Conservation (phyloP, 2,113 vertebrate genomes). For the Tauraco erythrolophus region DNA sequence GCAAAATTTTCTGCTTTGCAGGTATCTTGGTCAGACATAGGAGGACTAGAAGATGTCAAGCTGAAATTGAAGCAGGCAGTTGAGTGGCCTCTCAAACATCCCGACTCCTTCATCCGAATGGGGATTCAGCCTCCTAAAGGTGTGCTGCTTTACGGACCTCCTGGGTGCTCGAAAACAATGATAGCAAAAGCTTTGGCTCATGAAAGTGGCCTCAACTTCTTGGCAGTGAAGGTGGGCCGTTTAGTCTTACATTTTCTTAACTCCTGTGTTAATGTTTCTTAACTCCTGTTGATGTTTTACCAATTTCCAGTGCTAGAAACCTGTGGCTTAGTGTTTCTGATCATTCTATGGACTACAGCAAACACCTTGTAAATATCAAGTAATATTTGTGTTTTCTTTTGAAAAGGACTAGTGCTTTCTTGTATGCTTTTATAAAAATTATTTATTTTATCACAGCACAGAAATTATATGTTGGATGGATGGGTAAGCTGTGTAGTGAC, state of each 20-base stretch:
- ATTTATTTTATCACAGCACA: background rate
- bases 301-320: background rate
- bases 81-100: slow-evolving; percentile 95
- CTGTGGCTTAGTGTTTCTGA: background rate
- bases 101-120: slow-evolving; percentile 89
- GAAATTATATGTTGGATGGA: background rate
- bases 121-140: slow-evolving; percentile 94
- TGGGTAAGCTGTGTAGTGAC: background rate
- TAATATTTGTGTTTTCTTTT: background rate
- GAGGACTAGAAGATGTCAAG: slow-evolving; percentile 94
- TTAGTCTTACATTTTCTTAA: background rate
- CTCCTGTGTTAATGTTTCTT: background rate
- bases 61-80: slow-evolving; percentile 94
- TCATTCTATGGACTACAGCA: background rate
- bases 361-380: background rate
- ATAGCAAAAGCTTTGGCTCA: slow-evolving; percentile 95
- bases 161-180: slow-evolving; percentile 99
- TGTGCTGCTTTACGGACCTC: slow-evolving; percentile 93
- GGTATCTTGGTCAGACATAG: slow-evolving; percentile 95
- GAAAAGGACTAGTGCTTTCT: background rate
- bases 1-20: slow-evolving; percentile 61
- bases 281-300: background rate
- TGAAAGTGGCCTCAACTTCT: slow-evolving; percentile 95
- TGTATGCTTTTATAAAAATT: background rate
- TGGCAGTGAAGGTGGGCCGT: slow-evolving; percentile 89